A percentile compares a stretch with the other conserved stretches of the same genome.
Conservation (phyloP, 2,797 vertebrate genomes). For the Lacerta viridis region DNA sequence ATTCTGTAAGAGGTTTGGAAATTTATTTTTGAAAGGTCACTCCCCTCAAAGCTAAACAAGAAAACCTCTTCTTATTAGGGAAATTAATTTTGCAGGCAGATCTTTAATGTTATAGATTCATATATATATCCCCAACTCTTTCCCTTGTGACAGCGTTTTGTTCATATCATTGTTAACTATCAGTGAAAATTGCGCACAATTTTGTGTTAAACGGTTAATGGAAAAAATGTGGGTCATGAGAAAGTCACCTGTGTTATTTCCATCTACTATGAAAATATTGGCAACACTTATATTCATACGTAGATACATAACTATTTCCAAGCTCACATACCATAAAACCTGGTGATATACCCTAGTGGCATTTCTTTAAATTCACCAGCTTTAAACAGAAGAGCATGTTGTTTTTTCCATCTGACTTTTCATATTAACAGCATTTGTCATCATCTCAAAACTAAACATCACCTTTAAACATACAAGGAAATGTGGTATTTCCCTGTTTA, state of each 20-base stretch:
- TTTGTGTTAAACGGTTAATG: slow-evolving; percentile 27
- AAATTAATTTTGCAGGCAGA: neutral
- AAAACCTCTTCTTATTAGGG: neutral
- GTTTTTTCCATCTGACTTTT: neutral
- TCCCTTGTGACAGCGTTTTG: neutral
- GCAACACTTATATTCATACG: neutral
- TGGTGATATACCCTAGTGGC: slow-evolving; percentile 17
- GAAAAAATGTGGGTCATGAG: slow-evolving; percentile 22
- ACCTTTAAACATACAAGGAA: slow-evolving; percentile 29
- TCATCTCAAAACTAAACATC: neutral
- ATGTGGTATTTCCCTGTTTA: neutral
- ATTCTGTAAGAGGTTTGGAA: neutral
- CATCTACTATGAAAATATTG: slow-evolving; percentile 39
- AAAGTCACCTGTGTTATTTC: slow-evolving; percentile 22
- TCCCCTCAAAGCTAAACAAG: neutral
- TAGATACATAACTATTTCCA: neutral
- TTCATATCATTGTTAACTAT: neutral
- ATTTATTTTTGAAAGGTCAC: neutral
- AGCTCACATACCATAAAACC: slow-evolving; percentile 13
- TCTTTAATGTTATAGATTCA: neutral
- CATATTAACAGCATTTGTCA: neutral
- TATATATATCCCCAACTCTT: neutral
- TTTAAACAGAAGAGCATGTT: neutral
- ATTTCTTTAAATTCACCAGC: neutral
- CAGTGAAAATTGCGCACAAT: neutral